These are phyloP conservation scores for Brachyhypopomus occidentalis DNA, from an alignment of 2,113 vertebrate genomes.

Conservation along the genomic window DNA sequence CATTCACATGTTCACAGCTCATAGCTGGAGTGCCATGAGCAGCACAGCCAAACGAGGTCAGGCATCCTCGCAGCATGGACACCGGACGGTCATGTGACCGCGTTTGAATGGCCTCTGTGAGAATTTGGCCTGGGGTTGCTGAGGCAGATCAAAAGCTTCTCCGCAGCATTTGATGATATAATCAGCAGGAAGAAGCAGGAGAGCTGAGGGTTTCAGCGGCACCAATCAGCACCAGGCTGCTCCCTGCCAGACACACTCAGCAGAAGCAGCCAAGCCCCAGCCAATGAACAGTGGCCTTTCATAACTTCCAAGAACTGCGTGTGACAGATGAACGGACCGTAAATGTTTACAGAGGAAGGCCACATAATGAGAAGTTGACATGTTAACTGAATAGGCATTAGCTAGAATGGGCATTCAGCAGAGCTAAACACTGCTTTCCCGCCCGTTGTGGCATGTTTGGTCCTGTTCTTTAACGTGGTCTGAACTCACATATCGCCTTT, in stretches of 20 bases:
- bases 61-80: neutral
- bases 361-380: neutral
- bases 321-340: neutral
- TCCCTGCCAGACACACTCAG: neutral
- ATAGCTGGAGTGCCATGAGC: neutral
- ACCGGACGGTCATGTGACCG: neutral
- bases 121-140: conserved; percentile 22
- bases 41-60: neutral
- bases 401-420: neutral
- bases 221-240: conserved; percentile 3
- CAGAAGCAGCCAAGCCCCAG: conserved; percentile 4
- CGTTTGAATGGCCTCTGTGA: conserved; percentile 23
- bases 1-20: conserved; percentile 1
- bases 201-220: neutral
- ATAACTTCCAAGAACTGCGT: neutral
- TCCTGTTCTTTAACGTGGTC: neutral
- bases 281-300: neutral
- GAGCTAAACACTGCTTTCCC: neutral
- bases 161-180: conserved; percentile 20
- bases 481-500: neutral
- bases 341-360: neutral
- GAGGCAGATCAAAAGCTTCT: conserved; percentile 11
- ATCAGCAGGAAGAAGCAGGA: conserved; percentile 24
- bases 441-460: neutral
- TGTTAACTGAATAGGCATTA: neutral